Base-by-base conservation (phyloP, 1,140 invertebrate species). In the Atopsyche davidsoni region DNA sequence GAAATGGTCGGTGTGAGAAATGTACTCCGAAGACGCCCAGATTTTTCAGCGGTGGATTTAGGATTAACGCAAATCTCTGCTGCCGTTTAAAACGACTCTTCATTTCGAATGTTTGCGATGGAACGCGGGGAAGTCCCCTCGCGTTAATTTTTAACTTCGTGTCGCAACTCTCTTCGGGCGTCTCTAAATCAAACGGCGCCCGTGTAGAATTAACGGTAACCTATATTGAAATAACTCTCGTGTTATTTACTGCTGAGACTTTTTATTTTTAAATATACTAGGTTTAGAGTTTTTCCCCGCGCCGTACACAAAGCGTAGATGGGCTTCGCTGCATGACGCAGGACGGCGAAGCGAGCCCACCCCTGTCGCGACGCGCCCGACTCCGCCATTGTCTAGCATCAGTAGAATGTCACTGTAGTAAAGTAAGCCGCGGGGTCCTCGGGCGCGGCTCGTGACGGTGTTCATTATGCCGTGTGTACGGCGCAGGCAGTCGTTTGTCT, bases 1-100 rank as follows among this genome's bases (percentile, higher is more conserved):
- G 53, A 16, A 34, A 34, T 40, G 24, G 45, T 22, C 13, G 22
- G 22, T 6, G 35, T 34, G 47, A 24, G 14, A n/a, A 46, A 46
- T 41, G 25, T 41, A 28, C 23, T 22, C 14, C n/a, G 38, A 22
- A 17, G 16, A 11, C 17, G 16, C 39, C 3, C 17, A n/a, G 41
- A 48, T 16, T 41, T 41, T 14, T 25, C n/a, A 35, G 10, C 6
- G 14, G 14, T 23, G 24, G 19, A 16, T 17, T 14, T n/a, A 45
- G 22, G 22, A 14, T 2, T 28, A 4, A 14, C 24, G 32, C 17
- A 44, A 9, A 28, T 28, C 25, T 25, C 14, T 25, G 32, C 6
- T 24, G 13, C 4, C 17, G 14, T 13, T 28, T 10, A n/a, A 18
- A 17, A 32, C 22, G 34, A 14, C 28, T 48, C 19, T 22, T 38